Evolutionary conservation across 2,797 vertebrate genomes (phyloP).

Genomic region (Cephalopachus bancanus): DNA sequence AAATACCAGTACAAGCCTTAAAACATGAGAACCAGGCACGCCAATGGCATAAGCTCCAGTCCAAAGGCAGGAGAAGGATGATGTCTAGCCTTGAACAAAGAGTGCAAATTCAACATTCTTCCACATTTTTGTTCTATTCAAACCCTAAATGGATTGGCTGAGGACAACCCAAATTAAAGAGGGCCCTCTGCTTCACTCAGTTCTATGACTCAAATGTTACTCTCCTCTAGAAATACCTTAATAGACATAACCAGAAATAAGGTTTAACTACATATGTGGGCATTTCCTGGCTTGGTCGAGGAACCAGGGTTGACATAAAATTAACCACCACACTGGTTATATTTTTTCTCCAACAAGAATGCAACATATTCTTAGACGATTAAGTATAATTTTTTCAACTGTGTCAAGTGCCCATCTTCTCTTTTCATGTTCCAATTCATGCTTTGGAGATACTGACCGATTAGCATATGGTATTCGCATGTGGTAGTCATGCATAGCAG

Average conservation of each 20-base stretch:
- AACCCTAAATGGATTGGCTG: neutral
- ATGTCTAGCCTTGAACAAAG: neutral
- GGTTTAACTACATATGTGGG: neutral
- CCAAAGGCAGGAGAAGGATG: neutral
- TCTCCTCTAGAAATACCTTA: neutral
- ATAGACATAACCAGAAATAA: neutral
- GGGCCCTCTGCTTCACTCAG: too few relatives aligned
- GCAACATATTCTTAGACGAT: neutral
- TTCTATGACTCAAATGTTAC: neutral
- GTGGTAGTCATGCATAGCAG: neutral
- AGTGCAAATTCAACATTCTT: neutral
- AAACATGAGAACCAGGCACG: neutral
- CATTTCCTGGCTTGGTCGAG: neutral
- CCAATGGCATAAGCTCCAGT: neutral
- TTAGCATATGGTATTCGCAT: neutral
- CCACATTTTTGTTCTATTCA: neutral
- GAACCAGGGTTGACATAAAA: neutral
- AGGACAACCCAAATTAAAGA: neutral
- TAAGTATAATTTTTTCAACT: neutral
- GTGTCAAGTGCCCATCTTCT: neutral
- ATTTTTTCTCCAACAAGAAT: neutral
- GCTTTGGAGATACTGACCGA: neutral
- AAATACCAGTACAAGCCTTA: neutral
- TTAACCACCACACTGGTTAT: neutral
- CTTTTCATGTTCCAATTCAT: neutral